These are phyloP conservation scores for Smutsia temminckii DNA, from an alignment of 2,797 vertebrate species.

Conservation along the genomic window DNA sequence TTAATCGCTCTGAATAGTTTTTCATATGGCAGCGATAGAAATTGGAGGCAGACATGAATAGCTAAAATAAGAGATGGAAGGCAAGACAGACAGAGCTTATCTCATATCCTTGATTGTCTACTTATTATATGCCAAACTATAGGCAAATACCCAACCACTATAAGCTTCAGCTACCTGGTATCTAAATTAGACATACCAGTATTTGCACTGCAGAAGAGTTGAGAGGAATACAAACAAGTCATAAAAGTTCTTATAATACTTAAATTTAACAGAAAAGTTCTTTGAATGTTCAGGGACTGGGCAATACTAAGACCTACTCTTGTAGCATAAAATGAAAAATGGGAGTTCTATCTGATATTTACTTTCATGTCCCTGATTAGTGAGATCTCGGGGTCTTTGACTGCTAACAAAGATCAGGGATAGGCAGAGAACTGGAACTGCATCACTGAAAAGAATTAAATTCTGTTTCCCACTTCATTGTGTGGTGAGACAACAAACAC, in stretches of 20 bases:
- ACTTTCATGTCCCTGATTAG: background rate
- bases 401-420: background rate
- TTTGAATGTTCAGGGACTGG: background rate
- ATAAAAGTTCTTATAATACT: background rate
- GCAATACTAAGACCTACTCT: background rate
- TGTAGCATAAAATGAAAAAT: background rate
- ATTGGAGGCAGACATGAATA: background rate
- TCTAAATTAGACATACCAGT: background rate
- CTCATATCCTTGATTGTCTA: background rate
- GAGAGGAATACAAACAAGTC: background rate
- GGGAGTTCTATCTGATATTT: background rate
- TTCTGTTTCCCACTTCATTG: background rate
- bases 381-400: background rate
- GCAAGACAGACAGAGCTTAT: background rate
- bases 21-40: background rate
- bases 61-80: background rate
- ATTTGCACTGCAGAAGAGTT: background rate
- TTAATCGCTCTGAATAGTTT: background rate
- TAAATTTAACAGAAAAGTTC: background rate
- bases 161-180: background rate
- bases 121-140: background rate
- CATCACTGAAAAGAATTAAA: background rate
- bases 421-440: background rate
- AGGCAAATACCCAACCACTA: background rate
- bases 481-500: background rate